Percentiles rank a stretch among this genome's conserved stretches.
Conservation (phyloP, 1,140 invertebrate species). For the Babylonia areolata region DNA sequence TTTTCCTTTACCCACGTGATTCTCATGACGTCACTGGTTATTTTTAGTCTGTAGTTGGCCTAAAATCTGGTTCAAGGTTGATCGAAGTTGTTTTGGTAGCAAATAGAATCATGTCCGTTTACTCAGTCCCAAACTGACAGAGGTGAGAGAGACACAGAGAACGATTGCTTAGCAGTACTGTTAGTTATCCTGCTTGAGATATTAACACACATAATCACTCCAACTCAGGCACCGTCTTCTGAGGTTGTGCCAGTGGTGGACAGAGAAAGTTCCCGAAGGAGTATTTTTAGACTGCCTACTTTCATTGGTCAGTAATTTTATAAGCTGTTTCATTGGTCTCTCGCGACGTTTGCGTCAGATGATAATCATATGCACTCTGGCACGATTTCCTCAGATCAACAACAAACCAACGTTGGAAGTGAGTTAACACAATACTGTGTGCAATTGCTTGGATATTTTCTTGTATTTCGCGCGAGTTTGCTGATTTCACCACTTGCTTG, state of each 20-base stretch:
- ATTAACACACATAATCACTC: neutral
- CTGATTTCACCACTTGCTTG: neutral
- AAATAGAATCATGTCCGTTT: too few relatives aligned
- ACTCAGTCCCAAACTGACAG: too few relatives aligned
- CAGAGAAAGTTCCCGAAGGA: slow-evolving; percentile 36
- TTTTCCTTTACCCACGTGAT: neutral
- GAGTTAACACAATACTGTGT: neutral
- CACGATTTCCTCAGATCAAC: slow-evolving; percentile 27
- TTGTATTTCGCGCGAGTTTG: neutral
- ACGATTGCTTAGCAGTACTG: too few relatives aligned
- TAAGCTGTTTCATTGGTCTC: slow-evolving; percentile 15
- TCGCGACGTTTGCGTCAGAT: neutral
- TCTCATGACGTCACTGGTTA: slow-evolving; percentile 30
- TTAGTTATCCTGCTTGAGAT: too few relatives aligned
- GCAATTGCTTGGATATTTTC: neutral
- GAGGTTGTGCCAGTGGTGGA: neutral
- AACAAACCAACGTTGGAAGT: slow-evolving; percentile 27
- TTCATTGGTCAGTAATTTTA: slow-evolving; percentile 1
- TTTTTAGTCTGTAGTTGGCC: slow-evolving; percentile 12
- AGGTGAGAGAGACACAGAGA: too few relatives aligned
- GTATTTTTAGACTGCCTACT: slow-evolving; percentile 26
- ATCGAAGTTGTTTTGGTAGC: neutral
- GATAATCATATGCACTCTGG: slow-evolving; percentile 11
- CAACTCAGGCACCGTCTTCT: neutral
- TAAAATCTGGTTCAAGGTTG: neutral